Evolutionary conservation across 2,797 vertebrate genomes (phyloP).

Genomic region (Pantherophis alleghaniensis): DNA sequence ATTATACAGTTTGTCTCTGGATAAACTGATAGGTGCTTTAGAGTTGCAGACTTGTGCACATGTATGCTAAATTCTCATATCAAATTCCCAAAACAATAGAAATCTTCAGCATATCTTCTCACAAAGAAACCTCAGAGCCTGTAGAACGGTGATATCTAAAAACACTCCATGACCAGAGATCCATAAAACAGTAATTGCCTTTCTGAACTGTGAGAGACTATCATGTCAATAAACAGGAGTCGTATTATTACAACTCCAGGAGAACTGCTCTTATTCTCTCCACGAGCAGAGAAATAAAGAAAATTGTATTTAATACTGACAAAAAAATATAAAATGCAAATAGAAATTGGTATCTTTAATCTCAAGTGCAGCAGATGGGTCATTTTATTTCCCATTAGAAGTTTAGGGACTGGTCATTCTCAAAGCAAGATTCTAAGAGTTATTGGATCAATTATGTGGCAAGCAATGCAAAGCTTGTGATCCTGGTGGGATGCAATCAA

Average conservation of each 20-base stretch:
- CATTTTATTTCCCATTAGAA: slow-evolving; percentile 33
- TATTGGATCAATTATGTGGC: slow-evolving; percentile 33
- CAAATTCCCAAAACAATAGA: background rate
- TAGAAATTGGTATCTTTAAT: slow-evolving; percentile 29
- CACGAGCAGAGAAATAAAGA: slow-evolving; percentile 13
- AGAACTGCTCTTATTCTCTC: background rate
- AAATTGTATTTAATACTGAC: slow-evolving; percentile 31
- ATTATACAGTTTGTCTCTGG: background rate
- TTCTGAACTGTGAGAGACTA: background rate
- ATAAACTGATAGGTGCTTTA: background rate
- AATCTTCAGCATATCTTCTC: background rate
- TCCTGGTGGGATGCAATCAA: slow-evolving; percentile 45
- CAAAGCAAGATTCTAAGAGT: slow-evolving; percentile 29
- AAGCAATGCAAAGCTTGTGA: slow-evolving; percentile 39
- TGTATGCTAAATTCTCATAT: background rate
- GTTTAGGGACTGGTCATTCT: background rate
- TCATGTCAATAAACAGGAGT: background rate
- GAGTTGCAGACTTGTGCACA: background rate
- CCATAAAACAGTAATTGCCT: background rate
- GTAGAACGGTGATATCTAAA: background rate
- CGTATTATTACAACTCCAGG: background rate
- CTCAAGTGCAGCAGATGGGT: slow-evolving; percentile 22
- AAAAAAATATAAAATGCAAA: slow-evolving; percentile 2
- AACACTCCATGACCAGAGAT: background rate
- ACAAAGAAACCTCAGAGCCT: background rate